A percentile compares a stretch with the other conserved stretches of the same genome.
Conservation (phyloP, 2,113 vertebrate species). For the Tychaedon coryphoeus region DNA sequence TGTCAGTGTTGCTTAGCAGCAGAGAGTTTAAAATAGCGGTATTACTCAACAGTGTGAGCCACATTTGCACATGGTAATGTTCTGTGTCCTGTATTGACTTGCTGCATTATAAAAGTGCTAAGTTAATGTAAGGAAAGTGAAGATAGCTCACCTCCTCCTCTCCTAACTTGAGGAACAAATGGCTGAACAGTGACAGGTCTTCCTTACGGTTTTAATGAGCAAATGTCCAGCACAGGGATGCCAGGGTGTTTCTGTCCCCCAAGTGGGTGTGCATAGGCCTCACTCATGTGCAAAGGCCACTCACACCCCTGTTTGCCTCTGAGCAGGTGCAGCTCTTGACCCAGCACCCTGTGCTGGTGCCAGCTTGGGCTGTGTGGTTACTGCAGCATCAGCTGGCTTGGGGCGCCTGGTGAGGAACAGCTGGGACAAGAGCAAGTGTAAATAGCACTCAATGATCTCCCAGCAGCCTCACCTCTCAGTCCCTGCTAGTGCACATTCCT, state of each 20-base stretch:
- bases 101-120: constrained; percentile 46
- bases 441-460: not conserved
- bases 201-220: not conserved
- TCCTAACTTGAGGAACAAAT: constrained; percentile 15
- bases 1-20: constrained; percentile 72
- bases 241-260: not conserved
- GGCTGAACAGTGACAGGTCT: not conserved
- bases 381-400: not conserved
- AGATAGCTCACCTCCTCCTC: constrained; percentile 45
- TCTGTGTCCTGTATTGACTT: constrained; percentile 61
- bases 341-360: not conserved
- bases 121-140: constrained; percentile 60
- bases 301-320: not conserved
- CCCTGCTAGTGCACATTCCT: not conserved
- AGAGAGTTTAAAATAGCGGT: constrained; percentile 62
- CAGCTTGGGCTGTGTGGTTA: not conserved
- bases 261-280: not conserved
- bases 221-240: not conserved
- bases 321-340: not conserved
- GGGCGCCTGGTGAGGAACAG: not conserved
- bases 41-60: constrained; percentile 68
- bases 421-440: not conserved
- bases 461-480: not conserved
- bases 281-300: not conserved
- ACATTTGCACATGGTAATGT: constrained; percentile 64